phyloP scores from a whole-genome alignment of 2,113 vertebrate species.

The Actenoides hombroni region DNA sequence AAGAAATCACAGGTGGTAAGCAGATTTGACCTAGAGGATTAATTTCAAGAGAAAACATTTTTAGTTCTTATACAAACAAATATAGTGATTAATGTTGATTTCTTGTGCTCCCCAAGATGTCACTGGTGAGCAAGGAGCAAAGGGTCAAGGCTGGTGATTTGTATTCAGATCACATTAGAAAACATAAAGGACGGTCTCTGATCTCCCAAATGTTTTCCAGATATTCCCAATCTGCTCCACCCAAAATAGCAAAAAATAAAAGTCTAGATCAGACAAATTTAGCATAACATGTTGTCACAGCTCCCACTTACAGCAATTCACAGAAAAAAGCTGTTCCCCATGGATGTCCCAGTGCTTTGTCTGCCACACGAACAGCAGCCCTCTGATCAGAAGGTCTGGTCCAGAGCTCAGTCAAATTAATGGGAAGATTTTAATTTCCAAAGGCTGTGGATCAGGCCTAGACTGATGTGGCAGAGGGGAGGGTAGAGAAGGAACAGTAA shows the following conservation, averaged over 20 bases:
- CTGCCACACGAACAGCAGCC: background rate
- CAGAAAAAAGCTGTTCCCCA: background rate
- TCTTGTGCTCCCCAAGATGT: background rate
- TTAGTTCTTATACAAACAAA: slow-evolving; percentile 23
- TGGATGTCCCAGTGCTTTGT: background rate
- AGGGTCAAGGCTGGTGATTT: background rate
- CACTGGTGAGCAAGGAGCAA: background rate
- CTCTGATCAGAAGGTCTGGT: background rate
- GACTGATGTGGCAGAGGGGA: background rate
- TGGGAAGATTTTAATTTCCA: background rate
- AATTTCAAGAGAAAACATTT: slow-evolving; percentile 28
- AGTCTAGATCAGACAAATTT: background rate
- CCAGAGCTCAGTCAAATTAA: background rate
- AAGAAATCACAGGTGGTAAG: slow-evolving; percentile 28
- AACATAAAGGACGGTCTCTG: background rate
- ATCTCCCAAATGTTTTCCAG: slow-evolving; percentile 1
- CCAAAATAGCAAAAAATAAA: slow-evolving; percentile 1
- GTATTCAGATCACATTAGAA: background rate
- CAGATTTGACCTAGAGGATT: slow-evolving; percentile 13
- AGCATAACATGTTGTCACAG: background rate
- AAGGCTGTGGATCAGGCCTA: background rate
- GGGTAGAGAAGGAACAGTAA: background rate
- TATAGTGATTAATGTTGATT: background rate
- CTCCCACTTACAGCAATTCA: background rate
- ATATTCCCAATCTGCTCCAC: background rate